Base-by-base conservation (phyloP, 92 coral and sea anemone genomes). In the Isaurus tuberculatus region DNA sequence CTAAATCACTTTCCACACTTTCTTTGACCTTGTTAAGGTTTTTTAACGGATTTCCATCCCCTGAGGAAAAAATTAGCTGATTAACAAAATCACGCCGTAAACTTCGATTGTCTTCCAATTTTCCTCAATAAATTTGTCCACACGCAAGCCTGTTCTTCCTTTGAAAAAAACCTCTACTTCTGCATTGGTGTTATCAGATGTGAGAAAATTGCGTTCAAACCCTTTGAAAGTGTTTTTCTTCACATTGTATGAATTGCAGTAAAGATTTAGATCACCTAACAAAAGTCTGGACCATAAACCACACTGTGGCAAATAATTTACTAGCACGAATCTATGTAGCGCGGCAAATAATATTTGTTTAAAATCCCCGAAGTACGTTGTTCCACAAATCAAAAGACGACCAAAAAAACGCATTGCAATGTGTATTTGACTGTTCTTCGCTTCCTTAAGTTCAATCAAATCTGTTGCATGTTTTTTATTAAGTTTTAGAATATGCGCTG, bases 291-390 rank as follows among this genome's bases (percentile, higher is more conserved):
- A 82, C 79, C 87, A 83, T 11, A 83, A 27, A 1, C 37, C 51
- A 19, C 87, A 83, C 19, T 20, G 40, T 0, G 80, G 80, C 5
- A 70, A 63, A 53, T 83, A 71, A 23, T 72, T 68, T 13, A 69
- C 75, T 8, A 71, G 1, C 20, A 70, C 79, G 32, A 71, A 1
- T 71, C 81, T 48, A 83, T 53, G 65, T 70, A 83, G 25, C 34
- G 55, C 2, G 81, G 80, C 87, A 83, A 49, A 53, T 49, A 83
- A 68, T 83, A 83, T 43, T 83, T 83, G 55, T 83, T 83, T 0
- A 72, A 19, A 2, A 46, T 67, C 3, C 75, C 42, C 20, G 25
- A 33, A 9, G 42, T 33, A 27, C 15, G 48, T 55, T 49, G 44
- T 7, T 46, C 51, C 8, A 79, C 74, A n/a, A n/a, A n/a, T n/a